These are phyloP conservation scores for Coracopsis vasa DNA, from an alignment of 2,113 vertebrate genomes.

Conservation along the genomic window DNA sequence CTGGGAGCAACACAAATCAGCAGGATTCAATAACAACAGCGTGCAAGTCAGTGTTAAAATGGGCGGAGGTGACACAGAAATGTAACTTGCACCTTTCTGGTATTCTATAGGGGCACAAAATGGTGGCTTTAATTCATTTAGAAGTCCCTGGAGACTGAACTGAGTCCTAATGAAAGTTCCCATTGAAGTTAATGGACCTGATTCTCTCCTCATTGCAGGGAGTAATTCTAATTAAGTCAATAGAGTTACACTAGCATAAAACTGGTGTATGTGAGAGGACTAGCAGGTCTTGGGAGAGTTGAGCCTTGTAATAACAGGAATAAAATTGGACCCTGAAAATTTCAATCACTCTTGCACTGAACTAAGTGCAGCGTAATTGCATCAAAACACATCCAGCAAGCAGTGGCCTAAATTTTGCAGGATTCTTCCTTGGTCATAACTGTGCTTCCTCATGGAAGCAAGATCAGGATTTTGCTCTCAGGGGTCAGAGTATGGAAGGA, in stretches of 20 bases:
- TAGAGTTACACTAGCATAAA: slow-evolving; percentile 26
- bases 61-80: neutral
- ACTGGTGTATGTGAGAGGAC: slow-evolving; percentile 3
- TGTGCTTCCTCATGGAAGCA: neutral
- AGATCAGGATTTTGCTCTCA: neutral
- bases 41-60: slow-evolving; percentile 6
- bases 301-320: slow-evolving; percentile 10
- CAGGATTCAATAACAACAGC: slow-evolving; percentile 41
- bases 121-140: slow-evolving; percentile 20
- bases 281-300: slow-evolving; percentile 43
- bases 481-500: neutral
- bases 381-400: neutral
- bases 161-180: slow-evolving; percentile 64
- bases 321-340: slow-evolving; percentile 33
- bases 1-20: slow-evolving; percentile 46
- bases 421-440: neutral
- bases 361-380: slow-evolving; percentile 19
- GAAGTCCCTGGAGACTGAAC: slow-evolving; percentile 7
- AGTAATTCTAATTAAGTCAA: slow-evolving; percentile 60
- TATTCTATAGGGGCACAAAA: neutral
- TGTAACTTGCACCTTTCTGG: neutral
- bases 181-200: slow-evolving; percentile 62
- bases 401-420: slow-evolving; percentile 38
- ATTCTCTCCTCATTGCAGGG: slow-evolving; percentile 51
- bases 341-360: neutral